Base-by-base conservation (phyloP, 1,140 invertebrate species). In the Magallana ariakensis region DNA sequence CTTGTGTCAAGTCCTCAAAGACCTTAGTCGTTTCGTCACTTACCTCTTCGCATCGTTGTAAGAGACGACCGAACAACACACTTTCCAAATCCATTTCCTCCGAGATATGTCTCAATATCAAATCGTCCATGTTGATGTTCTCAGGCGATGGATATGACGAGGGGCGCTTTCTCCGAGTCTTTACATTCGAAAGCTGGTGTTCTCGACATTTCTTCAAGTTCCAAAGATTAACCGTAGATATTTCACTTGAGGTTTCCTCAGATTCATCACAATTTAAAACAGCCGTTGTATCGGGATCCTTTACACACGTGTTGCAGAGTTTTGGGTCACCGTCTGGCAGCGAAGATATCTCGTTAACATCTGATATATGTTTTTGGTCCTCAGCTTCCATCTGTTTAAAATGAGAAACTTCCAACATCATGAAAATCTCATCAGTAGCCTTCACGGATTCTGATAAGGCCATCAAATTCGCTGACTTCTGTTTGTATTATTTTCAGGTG, bases 231-330 rank as follows among this genome's bases (percentile, higher is more conserved):
- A 75, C 22, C 33, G 22, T 26, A 75, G 22, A 75, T 26, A 75
- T 75, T 75, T 75, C 66, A 75, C 66, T 26, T 19, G 33, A 26
- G 8, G 26, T 75, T 75, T 75, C 66, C 22, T 75, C 22, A 75
- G 22, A 75, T 75, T 75, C 66, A 26, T 75, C 66, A 75, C 66
- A 75, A 75, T 75, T 26, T 75, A 10, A 26, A 11, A 75, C 66
- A 75, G 66, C 66, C 66, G 66, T 75, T 75, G 66, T 26, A 75
- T 75, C 66, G 26, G 66, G 22, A 26, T 75, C 66, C 22, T 75
- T 26, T 13, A 75, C 66, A 75, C 66, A 75, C 66, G 33, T 75
- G 66, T 19, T 75, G 22, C 66, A 75, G 6, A 26, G 22, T 46
- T 19, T 26, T 13, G 66, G 33, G 22, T 26, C 22, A 13, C 66